These are phyloP conservation scores for Abrostola triplasia DNA, from an alignment of 2,888 invertebrate genomes.

Conservation along the genomic window DNA sequence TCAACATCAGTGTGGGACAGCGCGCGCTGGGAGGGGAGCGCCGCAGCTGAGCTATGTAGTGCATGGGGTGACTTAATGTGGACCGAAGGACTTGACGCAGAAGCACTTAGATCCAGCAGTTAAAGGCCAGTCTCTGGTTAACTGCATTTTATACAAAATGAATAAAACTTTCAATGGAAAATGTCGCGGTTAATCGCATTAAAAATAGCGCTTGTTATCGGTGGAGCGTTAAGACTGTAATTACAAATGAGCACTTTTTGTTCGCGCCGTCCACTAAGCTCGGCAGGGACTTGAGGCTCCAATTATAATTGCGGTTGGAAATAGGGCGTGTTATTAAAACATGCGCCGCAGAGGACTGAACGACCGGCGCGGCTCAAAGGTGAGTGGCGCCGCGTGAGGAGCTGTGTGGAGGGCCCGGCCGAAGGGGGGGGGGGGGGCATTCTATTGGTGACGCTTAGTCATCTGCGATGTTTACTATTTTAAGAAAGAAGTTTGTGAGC, in stretches of 20 bases:
- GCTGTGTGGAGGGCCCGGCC: background rate
- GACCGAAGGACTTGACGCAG: no score
- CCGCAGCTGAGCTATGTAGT: no score
- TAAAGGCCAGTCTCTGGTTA: no score
- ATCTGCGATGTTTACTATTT: background rate
- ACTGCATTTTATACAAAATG: background rate
- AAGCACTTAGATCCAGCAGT: no score
- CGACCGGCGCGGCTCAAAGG: conserved; percentile 19
- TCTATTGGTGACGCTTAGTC: background rate
- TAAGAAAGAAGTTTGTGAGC: background rate
- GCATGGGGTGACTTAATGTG: no score
- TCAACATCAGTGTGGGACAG: no score
- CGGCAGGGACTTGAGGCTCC: conserved; percentile 31
- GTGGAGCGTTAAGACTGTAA: conserved; percentile 12
- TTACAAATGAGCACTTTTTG: conserved; percentile 18
- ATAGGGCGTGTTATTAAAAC: conserved; percentile 27
- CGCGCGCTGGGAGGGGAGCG: no score
- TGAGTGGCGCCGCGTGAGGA: conserved; percentile 8
- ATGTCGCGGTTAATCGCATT: background rate
- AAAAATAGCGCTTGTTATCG: background rate
- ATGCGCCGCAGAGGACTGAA: conserved; percentile 22
- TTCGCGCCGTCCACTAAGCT: conserved; percentile 1
- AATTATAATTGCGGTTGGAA: conserved; percentile 41
- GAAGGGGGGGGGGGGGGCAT: background rate
- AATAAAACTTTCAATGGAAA: background rate